phyloP scores from a whole-genome alignment of 1,140 invertebrate species.

The Hylyphantes graminicola region DNA sequence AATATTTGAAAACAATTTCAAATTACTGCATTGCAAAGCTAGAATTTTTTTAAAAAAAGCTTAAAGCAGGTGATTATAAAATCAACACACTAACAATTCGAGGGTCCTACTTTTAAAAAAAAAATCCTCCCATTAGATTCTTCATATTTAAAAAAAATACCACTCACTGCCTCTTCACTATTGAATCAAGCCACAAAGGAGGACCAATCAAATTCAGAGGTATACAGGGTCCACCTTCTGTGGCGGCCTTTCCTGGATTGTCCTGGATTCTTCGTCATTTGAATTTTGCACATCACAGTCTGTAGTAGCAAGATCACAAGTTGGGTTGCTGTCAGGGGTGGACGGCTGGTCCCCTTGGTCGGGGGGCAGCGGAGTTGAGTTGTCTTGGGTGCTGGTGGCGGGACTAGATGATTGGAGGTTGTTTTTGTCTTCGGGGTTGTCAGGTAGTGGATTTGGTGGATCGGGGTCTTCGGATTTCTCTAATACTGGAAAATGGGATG shows the following conservation, averaged over 20 bases:
- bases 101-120: no score
- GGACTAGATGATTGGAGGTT: conserved; percentile 39
- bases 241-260: conserved; percentile 11
- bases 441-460: conserved; percentile 10
- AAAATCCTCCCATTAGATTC: no score
- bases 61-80: no score
- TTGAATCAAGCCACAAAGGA: background rate
- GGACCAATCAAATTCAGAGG: conserved; percentile 25
- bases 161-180: no score
- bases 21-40: no score
- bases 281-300: conserved; percentile 51
- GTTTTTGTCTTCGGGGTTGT: background rate
- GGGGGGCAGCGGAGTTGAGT: background rate
- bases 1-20: no score
- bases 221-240: conserved; percentile 50
- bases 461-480: conserved; percentile 46
- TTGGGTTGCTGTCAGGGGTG: background rate
- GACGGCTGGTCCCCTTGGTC: conserved; percentile 1
- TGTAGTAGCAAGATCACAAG: conserved; percentile 45
- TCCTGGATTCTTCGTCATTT: conserved; percentile 35
- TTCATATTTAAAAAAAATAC: no score
- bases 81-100: no score
- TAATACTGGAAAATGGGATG: conserved; percentile 27
- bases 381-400: background rate
- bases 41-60: no score